Percentiles rank a stretch among this genome's conserved stretches.
These are phyloP conservation scores for Pipistrellus nathusii DNA, from an alignment of 2,797 vertebrate species.

Conservation along the genomic window DNA sequence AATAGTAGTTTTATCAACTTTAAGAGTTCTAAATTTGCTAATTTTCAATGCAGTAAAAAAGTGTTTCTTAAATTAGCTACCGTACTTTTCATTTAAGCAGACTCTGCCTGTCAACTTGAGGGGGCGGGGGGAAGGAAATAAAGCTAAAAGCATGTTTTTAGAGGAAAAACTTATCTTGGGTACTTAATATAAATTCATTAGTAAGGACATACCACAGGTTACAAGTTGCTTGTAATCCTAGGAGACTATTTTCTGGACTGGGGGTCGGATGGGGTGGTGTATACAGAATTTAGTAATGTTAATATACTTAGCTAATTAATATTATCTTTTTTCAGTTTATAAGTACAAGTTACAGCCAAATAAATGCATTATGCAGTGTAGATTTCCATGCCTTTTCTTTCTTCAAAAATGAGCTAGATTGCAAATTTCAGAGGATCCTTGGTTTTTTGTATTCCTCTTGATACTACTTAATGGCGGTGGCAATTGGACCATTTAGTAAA, in stretches of 20 bases:
- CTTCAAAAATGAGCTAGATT: background rate
- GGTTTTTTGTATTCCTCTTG: background rate
- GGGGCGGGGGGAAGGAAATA: constrained; percentile 51
- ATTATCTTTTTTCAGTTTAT: background rate
- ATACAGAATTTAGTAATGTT: constrained; percentile 20
- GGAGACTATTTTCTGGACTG: background rate
- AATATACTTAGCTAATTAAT: background rate
- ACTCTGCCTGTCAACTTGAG: background rate
- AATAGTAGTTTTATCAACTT: constrained; percentile 6
- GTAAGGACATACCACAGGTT: background rate
- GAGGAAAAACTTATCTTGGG: background rate
- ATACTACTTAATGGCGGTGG: background rate
- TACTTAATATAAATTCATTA: background rate
- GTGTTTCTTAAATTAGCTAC: background rate
- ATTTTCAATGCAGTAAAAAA: constrained; percentile 28
- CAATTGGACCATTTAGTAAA: background rate
- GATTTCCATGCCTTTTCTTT: background rate
- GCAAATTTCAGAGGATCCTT: background rate
- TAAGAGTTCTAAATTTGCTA: background rate
- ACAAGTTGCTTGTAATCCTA: background rate
- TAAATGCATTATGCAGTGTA: background rate
- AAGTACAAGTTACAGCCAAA: background rate
- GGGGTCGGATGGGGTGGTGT: background rate
- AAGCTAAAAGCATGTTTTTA: background rate
- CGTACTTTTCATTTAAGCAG: background rate